Evolutionary conservation across 2,888 invertebrate species (phyloP), one percentile per base, ranked within the genome.

Genomic region (Taphrorychus bicolor): DNA sequence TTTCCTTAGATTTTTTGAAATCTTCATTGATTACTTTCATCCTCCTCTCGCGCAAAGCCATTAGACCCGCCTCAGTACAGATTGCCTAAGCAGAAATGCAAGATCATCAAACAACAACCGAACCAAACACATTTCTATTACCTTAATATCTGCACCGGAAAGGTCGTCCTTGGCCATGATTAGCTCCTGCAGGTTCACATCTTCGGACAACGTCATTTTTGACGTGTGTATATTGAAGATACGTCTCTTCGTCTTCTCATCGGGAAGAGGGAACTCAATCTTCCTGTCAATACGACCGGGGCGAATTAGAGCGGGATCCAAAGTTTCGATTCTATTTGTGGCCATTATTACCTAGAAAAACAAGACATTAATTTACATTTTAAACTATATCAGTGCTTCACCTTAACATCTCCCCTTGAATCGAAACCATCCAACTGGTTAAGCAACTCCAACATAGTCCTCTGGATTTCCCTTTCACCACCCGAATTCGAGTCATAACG

Each of bases 21-120:
- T 99, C 99, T 83, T 99, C 98, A 84, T 97, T 98, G 70, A 97
- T 99, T 24, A 99, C 99, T 83, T 98, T 98, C 99, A 99, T 99
- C 75, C 99, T 89, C 60, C 99, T 89, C 82, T 99, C 99, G 71
- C 99, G 87, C 56, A 99, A 84, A 3, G 99, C 99, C 92, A 99
- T 94, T 62, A 99, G 85, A 71, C 99, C 99, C 61, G 98, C 99
- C 86, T 99, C 99, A 5, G 99, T 99, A 83, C 99, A 99, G 82
- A 99, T 98, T 14, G 99, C 99, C 93, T 95, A 82, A 32, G n/a
- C n/a, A n/a, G n/a, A n/a, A n/a, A n/a, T n/a, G n/a, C n/a, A n/a
- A n/a, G n/a, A n/a, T n/a, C n/a, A n/a, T n/a, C n/a, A n/a, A n/a
- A n/a, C n/a, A n/a, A n/a, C n/a, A n/a, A n/a, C n/a, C n/a, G n/a